These are phyloP conservation scores for Lathamus discolor DNA, from an alignment of 2,113 vertebrate species.

Conservation along the genomic window DNA sequence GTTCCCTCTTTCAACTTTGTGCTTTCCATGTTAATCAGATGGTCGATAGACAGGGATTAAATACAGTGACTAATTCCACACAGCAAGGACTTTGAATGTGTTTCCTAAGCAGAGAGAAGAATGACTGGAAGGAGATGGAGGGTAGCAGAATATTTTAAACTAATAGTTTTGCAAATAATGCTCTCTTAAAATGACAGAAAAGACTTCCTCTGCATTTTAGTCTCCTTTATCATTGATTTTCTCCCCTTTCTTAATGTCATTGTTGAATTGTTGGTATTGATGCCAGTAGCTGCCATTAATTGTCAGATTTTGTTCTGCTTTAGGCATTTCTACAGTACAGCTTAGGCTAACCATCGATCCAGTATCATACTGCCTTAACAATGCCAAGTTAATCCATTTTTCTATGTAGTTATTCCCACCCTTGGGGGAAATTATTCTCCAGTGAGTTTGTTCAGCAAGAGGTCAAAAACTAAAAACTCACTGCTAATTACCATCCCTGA, in stretches of 20 bases:
- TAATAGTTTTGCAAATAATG: neutral
- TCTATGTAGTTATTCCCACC: constrained; percentile 53
- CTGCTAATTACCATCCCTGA: constrained; percentile 51
- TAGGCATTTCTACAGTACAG: constrained; percentile 48
- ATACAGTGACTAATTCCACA: constrained; percentile 9
- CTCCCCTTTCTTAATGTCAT: neutral
- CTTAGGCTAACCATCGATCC: constrained; percentile 43
- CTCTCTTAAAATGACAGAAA: neutral
- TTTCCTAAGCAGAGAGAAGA: neutral
- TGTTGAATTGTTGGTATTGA: constrained; percentile 22
- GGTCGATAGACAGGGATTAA: constrained; percentile 15
- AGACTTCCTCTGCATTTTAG: neutral
- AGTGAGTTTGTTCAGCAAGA: constrained; percentile 54
- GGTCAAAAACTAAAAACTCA: constrained; percentile 56
- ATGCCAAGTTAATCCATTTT: constrained; percentile 61
- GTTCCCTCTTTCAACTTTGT: constrained; percentile 34
- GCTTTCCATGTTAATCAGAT: constrained; percentile 42
- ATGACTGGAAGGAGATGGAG: neutral
- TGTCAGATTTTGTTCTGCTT: constrained; percentile 26
- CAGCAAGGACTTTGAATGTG: neutral
- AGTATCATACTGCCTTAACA: constrained; percentile 49
- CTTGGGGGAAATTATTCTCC: constrained; percentile 41
- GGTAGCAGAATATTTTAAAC: neutral
- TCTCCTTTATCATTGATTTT: neutral
- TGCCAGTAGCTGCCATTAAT: constrained; percentile 52